phyloP scores from a whole-genome alignment of 2,113 vertebrate genomes.

The Cynocephalus volans region DNA sequence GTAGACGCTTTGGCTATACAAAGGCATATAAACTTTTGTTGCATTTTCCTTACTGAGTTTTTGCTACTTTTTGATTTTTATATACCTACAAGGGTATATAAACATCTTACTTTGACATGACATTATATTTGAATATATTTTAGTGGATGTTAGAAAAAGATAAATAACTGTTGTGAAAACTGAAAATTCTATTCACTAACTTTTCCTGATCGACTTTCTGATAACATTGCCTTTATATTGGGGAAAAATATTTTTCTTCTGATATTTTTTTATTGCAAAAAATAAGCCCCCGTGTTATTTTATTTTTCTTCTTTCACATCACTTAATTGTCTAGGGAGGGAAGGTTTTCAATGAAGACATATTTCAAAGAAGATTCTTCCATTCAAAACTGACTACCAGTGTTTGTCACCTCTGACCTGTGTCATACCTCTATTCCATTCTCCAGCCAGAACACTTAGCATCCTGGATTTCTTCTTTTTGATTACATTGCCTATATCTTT shows the following conservation, averaged over 20 bases:
- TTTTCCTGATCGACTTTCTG: neutral
- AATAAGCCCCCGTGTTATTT: neutral
- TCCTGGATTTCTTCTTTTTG: neutral
- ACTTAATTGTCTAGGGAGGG: neutral
- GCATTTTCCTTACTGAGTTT: neutral
- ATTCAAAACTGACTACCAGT: neutral
- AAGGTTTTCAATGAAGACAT: neutral
- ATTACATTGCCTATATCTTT: neutral
- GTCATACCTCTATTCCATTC: neutral
- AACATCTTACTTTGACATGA: neutral
- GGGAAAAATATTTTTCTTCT: neutral
- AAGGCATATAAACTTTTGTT: neutral
- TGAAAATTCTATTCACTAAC: neutral
- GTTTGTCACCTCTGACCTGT: neutral
- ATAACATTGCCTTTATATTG: neutral
- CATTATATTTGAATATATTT: neutral
- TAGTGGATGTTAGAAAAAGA: neutral
- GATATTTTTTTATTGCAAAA: neutral
- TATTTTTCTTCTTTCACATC: neutral
- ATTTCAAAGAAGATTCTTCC: neutral
- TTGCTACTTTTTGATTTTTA: neutral
- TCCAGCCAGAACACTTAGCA: neutral
- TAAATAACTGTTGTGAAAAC: neutral
- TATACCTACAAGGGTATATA: neutral
- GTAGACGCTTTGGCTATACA: neutral